Evolutionary conservation across 2,113 vertebrate genomes (phyloP).

Genomic region (Sinocyclocheilus maitianheensis): DNA sequence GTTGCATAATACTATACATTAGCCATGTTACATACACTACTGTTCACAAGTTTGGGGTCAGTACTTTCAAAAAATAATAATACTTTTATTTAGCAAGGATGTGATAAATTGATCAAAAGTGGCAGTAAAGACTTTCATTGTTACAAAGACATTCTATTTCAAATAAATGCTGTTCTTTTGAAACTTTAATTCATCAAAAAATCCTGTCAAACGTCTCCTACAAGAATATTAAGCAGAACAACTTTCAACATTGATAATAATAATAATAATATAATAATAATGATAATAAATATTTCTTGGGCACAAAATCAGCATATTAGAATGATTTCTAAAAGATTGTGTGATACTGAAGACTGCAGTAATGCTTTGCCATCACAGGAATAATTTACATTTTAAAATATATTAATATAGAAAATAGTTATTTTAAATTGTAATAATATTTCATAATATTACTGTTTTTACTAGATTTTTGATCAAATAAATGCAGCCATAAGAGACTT

Average conservation of each 20-base stretch:
- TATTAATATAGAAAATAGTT: no score
- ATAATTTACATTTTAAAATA: no score
- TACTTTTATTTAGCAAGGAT: neutral
- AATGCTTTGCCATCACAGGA: no score
- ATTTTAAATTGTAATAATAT: neutral
- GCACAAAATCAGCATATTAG: neutral
- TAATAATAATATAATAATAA: neutral
- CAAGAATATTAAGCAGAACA: neutral
- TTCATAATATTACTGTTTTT: neutral
- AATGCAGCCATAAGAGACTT: no score
- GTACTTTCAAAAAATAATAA: no score
- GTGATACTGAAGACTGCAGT: no score
- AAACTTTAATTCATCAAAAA: no score
- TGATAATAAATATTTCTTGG: neutral
- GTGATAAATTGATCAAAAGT: neutral
- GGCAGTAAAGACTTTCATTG: neutral
- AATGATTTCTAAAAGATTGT: no score
- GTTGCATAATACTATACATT: neutral
- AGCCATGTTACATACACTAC: neutral
- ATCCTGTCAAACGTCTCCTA: no score
- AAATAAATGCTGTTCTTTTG: no score
- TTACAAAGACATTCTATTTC: no score
- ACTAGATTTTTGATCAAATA: no score
- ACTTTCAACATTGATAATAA: neutral
- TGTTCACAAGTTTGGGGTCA: neutral